Conservation (phyloP, 2,113 vertebrate species). For the mouse (Mus musculus) region GRCm39 chr10:105059501-105060000, state of each 20-base stretch:
- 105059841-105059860: not conserved
- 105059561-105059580: not conserved
- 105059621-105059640: not conserved
- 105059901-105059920: not conserved
- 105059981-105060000: not conserved
- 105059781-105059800: not conserved
- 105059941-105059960: not conserved
- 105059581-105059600: not conserved
- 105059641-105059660: not conserved
- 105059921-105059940: not conserved
- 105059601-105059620: not conserved
- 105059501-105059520: not conserved
- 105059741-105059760: too few relatives aligned
- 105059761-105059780: too few relatives aligned
- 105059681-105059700: not conserved
- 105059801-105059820: not conserved
- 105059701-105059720: not conserved
- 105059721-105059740: not conserved
- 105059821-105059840: not conserved
- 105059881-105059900: not conserved
- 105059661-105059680: not conserved
- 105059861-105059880: not conserved
- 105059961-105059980: too few relatives aligned
- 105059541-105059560: conserved; percentile 12
- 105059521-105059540: not conserved